Evolutionary conservation across 2,888 invertebrate species (phyloP), one percentile per base, ranked within the genome.

Genomic region (Sinotaia quadrata): DNA sequence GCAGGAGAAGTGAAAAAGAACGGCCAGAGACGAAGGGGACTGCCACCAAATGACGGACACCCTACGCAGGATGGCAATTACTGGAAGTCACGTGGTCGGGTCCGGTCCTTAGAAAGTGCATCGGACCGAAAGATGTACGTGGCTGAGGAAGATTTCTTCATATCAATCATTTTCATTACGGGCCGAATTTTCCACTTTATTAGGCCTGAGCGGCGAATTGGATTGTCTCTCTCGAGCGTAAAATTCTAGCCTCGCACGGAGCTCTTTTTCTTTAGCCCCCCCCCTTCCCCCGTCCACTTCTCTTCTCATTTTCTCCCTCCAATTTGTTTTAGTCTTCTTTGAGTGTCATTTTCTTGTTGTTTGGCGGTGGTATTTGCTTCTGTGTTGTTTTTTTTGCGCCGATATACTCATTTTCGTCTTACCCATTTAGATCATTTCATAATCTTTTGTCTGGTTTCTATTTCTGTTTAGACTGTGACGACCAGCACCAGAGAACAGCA

Each of bases 141-240:
- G 75, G 74, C 66, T 56, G 33, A 52, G 44, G 37, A 58, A 65
- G 59, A 69, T 63, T 68, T 62, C 65, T 67, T 68, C 68, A 74
- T 74, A 75, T 75, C 73, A 75, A 75, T 75, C 75, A 71, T 71
- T 74, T 75, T 75, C 75, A 75, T 75, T 75, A 75, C 72, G 72
- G 70, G 59, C 49, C 37, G 61, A 70, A 67, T 74, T 72, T 75
- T 74, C 72, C 75, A 67, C 70, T 72, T 72, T 74, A 75, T 75
- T 75, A 75, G 69, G 57, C 56, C 58, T 74, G 67, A 41, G 68
- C 73, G 68, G 66, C 69, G 72, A 75, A 75, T 75, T 75, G 73
- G 74, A 75, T 75, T 74, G 75, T 75, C 67, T 68, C 69, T 67
- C 47, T 69, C 68, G 73, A 61, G 71, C 69, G 75, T 67, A 75